Base-by-base conservation (phyloP, 1,140 invertebrate genomes). In the Calycopis cecrops region DNA sequence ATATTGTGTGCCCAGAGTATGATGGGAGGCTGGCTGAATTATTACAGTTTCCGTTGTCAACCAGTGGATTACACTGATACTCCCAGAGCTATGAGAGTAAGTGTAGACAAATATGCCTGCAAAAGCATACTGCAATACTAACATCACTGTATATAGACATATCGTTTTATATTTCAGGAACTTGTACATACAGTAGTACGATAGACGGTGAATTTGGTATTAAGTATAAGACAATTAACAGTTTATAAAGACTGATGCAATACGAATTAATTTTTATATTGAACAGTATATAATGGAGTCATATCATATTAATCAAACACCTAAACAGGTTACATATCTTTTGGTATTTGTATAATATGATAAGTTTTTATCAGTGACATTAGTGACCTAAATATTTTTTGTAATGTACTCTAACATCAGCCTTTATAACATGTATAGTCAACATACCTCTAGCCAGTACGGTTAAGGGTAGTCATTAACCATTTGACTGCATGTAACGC, bases 11-110 rank as follows among this genome's bases (percentile, higher is more conserved):
- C 67, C 71, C 85, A 93, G 93, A 89, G 89, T 70, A 83, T 91
- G 62, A 89, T 87, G 73, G 84, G 90, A 55, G 93, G 93, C 60
- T 94, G 93, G 92, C 89, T 91, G 69, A 90, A 89, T 53, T 88
- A 92, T 60, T 97, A 97, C 87, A 97, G 92, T 77, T 94, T 94
- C 71, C 90, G 89, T 70, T 98, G 96, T 88, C 94, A 98, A 88
- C 94, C 95, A n/a, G 95, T 98, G 59, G 94, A 96, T 87, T 96
- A 96, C 83, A 93, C 94, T 33, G 82, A 91, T 65, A 90, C 90
- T 71, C 93, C 94, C 37, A 84, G 92, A 75, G 94, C 96, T 53
- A 76, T 94, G 75, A 91, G 94, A 89, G 95, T 97, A 91, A 93
- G 92, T 92, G 68, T 62, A 54, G 56, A 57, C 57, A 55, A 38